Evolutionary conservation across 2,797 vertebrate genomes (phyloP).

Genomic region (Cyprinodon diabolis): DNA sequence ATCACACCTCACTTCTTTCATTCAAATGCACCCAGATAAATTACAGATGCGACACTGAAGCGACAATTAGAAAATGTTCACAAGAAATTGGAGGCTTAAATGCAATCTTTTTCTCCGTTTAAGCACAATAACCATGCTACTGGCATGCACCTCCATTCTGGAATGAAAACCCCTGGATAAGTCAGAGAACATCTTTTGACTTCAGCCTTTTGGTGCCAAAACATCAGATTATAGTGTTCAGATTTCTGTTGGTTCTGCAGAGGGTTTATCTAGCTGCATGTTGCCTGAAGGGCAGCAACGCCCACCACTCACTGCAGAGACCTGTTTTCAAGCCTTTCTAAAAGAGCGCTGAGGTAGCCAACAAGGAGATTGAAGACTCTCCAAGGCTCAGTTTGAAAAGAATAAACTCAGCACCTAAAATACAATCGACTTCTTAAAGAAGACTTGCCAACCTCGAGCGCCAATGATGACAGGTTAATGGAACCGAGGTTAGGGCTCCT

Average conservation of each 20-base stretch:
- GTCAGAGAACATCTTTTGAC: not conserved
- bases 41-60: not conserved
- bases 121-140: not conserved
- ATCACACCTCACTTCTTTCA: conserved; percentile 4
- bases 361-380: not conserved
- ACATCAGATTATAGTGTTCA: not conserved
- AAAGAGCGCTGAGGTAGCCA: not conserved
- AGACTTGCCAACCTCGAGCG: not conserved
- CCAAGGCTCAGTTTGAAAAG: conserved; percentile 3
- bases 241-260: not conserved
- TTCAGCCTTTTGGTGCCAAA: conserved; percentile 1
- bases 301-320: conserved; percentile 4
- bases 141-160: not conserved
- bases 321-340: conserved; percentile 6
- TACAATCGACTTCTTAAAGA: not conserved
- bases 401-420: not conserved
- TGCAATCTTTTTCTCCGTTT: not conserved
- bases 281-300: conserved; percentile 13
- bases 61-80: not conserved
- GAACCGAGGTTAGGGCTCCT: not conserved
- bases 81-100: not conserved
- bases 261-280: not conserved
- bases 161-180: not conserved
- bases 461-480: not conserved
- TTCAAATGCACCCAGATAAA: not conserved